Evolutionary conservation across 2,113 vertebrate species (phyloP).

Genomic region (Chauna torquata): DNA sequence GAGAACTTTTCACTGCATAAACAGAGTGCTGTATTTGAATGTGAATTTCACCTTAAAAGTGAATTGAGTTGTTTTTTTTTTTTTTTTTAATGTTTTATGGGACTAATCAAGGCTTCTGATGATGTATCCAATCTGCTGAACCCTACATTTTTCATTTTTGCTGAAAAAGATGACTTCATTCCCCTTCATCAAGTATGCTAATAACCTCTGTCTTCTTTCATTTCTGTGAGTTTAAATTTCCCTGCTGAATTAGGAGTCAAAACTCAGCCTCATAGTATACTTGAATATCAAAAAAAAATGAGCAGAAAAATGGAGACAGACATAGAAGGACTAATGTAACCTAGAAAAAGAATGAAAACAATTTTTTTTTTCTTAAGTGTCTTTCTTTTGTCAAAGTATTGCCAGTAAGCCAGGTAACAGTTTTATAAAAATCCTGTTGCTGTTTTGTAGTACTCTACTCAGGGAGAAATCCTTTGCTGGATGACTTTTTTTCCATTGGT

Average conservation of each 20-base stretch:
- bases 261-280: neutral
- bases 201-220: neutral
- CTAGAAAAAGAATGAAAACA: neutral
- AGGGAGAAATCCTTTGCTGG: neutral
- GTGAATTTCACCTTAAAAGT: neutral
- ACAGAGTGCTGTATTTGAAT: neutral
- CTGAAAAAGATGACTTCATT: conserved; percentile 77
- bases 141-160: conserved; percentile 86
- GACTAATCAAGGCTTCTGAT: conserved; percentile 76
- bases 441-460: neutral
- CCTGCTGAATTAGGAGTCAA: neutral
- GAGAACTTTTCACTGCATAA: neutral
- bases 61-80: neutral
- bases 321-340: neutral
- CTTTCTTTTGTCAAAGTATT: neutral
- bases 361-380: neutral
- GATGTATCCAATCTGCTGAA: conserved; percentile 74
- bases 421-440: neutral
- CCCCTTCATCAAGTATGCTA: conserved; percentile 77
- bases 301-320: neutral
- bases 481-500: neutral
- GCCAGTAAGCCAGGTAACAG: neutral
- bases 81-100: conserved; percentile 50
- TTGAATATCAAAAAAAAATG: neutral
- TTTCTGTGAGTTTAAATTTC: neutral